Conservation (phyloP, 2,113 vertebrate genomes). For the Amazona vittata region DNA sequence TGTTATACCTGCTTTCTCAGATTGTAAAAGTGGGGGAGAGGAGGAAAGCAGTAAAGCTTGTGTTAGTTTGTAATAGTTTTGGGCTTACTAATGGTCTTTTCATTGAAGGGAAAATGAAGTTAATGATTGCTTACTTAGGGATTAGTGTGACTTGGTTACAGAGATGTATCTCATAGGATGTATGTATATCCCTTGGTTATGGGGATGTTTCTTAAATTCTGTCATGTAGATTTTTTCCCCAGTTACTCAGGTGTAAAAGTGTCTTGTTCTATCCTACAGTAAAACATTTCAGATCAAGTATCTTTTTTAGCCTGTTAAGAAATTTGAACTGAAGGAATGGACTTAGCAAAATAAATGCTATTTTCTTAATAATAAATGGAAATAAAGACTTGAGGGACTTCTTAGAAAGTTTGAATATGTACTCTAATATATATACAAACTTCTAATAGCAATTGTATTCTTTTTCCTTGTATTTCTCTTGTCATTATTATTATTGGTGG, state of each 20-base stretch:
- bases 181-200: background rate
- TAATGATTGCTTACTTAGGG: background rate
- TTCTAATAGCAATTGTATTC: too few relatives aligned
- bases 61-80: background rate
- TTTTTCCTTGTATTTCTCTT: too few relatives aligned
- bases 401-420: too few relatives aligned
- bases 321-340: background rate
- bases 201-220: background rate
- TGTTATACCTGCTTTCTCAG: background rate
- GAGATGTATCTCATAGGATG: background rate
- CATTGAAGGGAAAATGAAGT: background rate
- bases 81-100: background rate
- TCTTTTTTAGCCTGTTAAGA: background rate
- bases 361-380: background rate
- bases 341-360: background rate
- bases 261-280: background rate
- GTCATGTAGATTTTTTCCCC: background rate
- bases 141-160: background rate
- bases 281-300: background rate
- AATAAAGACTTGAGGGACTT: background rate
- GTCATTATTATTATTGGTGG: too few relatives aligned
- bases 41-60: rapidly evolving
- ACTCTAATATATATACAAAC: too few relatives aligned
- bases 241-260: background rate
- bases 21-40: background rate